Evolutionary conservation across 1,140 invertebrate species (phyloP), one percentile per base, ranked within the genome.

Genomic region (Drosophila ambigua): DNA sequence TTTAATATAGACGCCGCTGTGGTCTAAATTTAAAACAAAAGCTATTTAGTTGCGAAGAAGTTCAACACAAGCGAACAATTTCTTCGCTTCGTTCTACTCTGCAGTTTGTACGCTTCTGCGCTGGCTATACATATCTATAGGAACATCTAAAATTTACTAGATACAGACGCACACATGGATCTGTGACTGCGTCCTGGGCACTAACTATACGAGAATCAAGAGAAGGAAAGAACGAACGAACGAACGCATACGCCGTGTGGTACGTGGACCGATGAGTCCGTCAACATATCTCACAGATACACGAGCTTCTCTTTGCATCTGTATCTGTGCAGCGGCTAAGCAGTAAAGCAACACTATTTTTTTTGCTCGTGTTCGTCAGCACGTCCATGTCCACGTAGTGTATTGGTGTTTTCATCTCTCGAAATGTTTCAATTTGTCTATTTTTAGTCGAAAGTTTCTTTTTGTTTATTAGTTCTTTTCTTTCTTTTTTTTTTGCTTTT

Each of bases 31-130:
- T 90, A 90, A 90, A 90, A 81, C 85, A 85, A 90, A 90, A 90
- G 85, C 85, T 90, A 90, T 90, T 90, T 85, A 90, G 85, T 90
- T 90, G 85, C 85, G 84, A 87, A 90, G 85, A 90, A 90, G 85
- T 90, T 90, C 85, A 85, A 75, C 62, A 87, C 81, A 82, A 62
- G 80, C 72, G 72, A 68, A 65, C 58, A 31, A 39, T 39, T 39
- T 39, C 35, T 43, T 26, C 62, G 51, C 35, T 43, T 26, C 62
- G 51, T 62, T 60, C 66, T 53, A 43, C 59, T 77, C 63, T 68
- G 61, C 71, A 55, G 52, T 28, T 44, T 65, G 50, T 61, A 39
- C 35, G 35, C 31, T 39, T 20, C 59, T 63, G 31, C 59, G 66
- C 28, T 66, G 52, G 58, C 61, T 79, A 69, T 85, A 77, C 63